Percentiles rank a stretch among this genome's conserved stretches.
phyloP scores from a whole-genome alignment of 1,140 invertebrate genomes.

The Caerostris extrusa region DNA sequence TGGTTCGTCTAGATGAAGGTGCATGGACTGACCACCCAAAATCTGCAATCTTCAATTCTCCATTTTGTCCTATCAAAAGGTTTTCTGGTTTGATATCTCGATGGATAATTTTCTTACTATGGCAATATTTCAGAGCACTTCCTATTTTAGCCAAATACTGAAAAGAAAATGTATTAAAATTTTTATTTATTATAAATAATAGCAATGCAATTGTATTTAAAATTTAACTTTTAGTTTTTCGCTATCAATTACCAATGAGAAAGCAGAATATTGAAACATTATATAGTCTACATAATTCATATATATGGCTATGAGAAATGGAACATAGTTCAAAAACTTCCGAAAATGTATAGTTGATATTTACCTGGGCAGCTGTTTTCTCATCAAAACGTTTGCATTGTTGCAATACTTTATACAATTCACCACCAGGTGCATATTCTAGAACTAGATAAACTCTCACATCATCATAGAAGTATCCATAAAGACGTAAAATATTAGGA shows the following conservation, averaged over 20 bases:
- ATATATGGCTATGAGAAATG: too few relatives aligned
- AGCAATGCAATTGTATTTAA: too few relatives aligned
- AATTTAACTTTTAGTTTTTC: too few relatives aligned
- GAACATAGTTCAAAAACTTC: too few relatives aligned
- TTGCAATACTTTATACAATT: constrained; percentile 91
- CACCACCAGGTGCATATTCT: constrained; percentile 95
- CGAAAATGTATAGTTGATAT: not conserved
- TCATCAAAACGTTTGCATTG: constrained; percentile 85
- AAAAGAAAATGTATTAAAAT: constrained; percentile 24
- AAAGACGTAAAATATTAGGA: constrained; percentile 94
- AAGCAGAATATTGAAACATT: too few relatives aligned
- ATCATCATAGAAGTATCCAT: constrained; percentile 96
- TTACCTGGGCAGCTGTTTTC: constrained; percentile 78
- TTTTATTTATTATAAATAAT: too few relatives aligned
- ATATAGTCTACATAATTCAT: too few relatives aligned
- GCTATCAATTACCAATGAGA: too few relatives aligned
- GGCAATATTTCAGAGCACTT: constrained; percentile 85
- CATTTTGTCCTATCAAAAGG: constrained; percentile 81
- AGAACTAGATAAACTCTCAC: constrained; percentile 94
- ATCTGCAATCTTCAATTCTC: constrained; percentile 83
- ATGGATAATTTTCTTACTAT: constrained; percentile 85
- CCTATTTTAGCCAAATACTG: constrained; percentile 83
- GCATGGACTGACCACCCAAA: constrained; percentile 84
- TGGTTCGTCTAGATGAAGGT: constrained; percentile 85
- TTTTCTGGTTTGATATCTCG: constrained; percentile 81